Evolutionary conservation across 2,797 vertebrate genomes (phyloP).

Genomic region (Danio albolineatus): DNA sequence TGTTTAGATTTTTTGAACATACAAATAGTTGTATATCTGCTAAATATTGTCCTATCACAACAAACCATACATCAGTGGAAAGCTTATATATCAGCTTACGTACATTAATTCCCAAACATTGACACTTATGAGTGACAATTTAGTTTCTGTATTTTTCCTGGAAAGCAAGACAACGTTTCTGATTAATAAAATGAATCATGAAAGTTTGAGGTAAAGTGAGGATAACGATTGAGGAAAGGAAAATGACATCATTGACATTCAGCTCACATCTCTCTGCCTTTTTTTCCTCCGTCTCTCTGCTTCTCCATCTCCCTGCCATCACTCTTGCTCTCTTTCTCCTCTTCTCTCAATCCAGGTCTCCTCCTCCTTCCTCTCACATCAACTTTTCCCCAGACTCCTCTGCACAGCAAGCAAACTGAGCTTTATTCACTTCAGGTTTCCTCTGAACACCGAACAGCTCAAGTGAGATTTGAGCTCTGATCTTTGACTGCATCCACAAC

Average conservation of each 20-base stretch:
- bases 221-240: not conserved
- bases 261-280: slow-evolving; percentile 22
- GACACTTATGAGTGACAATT: too few species aligned
- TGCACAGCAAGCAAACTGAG: slow-evolving; percentile 17
- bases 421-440: slow-evolving; percentile 11
- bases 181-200: not conserved
- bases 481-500: slow-evolving; percentile 30
- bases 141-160: not conserved
- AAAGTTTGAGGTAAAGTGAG: slow-evolving; percentile 16
- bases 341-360: slow-evolving; percentile 10
- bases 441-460: not conserved
- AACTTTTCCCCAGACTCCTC: slow-evolving; percentile 21
- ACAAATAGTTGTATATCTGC: too few species aligned
- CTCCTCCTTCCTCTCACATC: slow-evolving; percentile 19
- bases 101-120: too few species aligned
- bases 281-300: not conserved
- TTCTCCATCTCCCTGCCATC: slow-evolving; percentile 10
- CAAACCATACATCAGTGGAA: too few species aligned
- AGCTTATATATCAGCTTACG: too few species aligned
- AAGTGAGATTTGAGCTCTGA: slow-evolving; percentile 27
- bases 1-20: too few species aligned
- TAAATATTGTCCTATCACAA: too few species aligned
- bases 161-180: not conserved
- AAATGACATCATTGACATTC: slow-evolving; percentile 31
- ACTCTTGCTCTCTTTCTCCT: slow-evolving; percentile 6